phyloP scores from a whole-genome alignment of 2,113 vertebrate species.

The Grammomys dolichurus region DNA sequence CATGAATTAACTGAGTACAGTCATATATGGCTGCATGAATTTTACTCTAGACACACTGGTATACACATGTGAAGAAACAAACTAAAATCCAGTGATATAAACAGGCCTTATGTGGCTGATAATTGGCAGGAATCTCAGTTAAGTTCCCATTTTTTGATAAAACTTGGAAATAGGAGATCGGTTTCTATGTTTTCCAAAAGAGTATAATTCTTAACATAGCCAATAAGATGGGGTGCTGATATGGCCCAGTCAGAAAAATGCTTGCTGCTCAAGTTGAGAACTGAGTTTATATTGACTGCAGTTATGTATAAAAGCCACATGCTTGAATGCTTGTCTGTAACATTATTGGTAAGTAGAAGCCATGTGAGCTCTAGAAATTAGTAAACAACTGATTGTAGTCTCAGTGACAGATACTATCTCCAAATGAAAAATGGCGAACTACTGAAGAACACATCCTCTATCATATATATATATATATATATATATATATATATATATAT shows the following conservation, averaged over 20 bases:
- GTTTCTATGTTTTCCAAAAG: not conserved
- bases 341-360: not conserved
- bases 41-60: not conserved
- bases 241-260: not conserved
- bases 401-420: not conserved
- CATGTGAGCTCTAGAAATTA: not conserved
- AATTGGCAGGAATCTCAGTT: not conserved
- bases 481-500: no score
- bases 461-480: not conserved
- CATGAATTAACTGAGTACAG: not conserved
- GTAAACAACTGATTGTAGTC: not conserved
- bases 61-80: not conserved
- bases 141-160: not conserved
- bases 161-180: accelerated
- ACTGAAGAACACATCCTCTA: not conserved
- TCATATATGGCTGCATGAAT: accelerated
- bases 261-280: not conserved
- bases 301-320: no score
- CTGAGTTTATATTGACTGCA: not conserved
- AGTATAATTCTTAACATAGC: not conserved
- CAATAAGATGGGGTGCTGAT: not conserved
- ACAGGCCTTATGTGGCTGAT: not conserved
- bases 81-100: not conserved
- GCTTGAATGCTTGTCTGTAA: not conserved
- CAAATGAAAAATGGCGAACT: no score